phyloP scores from a whole-genome alignment of 2,888 invertebrate genomes.

The Urechis unicinctus region DNA sequence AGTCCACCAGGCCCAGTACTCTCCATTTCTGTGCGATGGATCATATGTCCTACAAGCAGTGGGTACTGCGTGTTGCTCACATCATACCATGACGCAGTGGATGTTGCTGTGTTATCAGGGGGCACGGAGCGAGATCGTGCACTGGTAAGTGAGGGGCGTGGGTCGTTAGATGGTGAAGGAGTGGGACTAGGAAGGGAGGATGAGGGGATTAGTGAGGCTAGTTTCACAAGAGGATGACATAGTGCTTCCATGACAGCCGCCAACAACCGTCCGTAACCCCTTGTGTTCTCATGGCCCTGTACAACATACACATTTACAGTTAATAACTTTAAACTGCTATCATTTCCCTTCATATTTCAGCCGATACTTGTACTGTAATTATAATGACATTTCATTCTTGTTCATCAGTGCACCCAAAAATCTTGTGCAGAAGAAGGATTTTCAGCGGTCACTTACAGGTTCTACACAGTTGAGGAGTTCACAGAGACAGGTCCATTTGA shows the following conservation, averaged over 20 bases:
- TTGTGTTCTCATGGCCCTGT: conserved; percentile 34
- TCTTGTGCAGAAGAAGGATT: too few relatives aligned
- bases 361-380: too few relatives aligned
- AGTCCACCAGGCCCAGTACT: conserved; percentile 28
- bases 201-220: conserved; percentile 70
- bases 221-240: conserved; percentile 69
- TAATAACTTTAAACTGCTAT: too few relatives aligned
- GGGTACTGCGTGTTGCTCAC: conserved; percentile 13
- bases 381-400: too few relatives aligned
- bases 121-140: conserved; percentile 48
- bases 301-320: too few relatives aligned
- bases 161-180: too few relatives aligned
- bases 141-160: conserved; percentile 65
- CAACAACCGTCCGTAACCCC: conserved; percentile 59
- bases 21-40: conserved; percentile 26
- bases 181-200: too few relatives aligned
- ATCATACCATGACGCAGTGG: conserved; percentile 53
- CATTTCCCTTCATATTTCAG: too few relatives aligned
- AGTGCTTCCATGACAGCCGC: conserved; percentile 79
- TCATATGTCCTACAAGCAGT: conserved; percentile 20
- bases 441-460: conserved; percentile 34
- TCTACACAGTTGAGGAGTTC: conserved; percentile 53
- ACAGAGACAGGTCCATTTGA: conserved; percentile 89
- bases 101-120: conserved; percentile 46
- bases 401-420: too few relatives aligned